These are phyloP conservation scores for Cynopterus sphinx DNA, from an alignment of 2,797 vertebrate species.

Conservation along the genomic window DNA sequence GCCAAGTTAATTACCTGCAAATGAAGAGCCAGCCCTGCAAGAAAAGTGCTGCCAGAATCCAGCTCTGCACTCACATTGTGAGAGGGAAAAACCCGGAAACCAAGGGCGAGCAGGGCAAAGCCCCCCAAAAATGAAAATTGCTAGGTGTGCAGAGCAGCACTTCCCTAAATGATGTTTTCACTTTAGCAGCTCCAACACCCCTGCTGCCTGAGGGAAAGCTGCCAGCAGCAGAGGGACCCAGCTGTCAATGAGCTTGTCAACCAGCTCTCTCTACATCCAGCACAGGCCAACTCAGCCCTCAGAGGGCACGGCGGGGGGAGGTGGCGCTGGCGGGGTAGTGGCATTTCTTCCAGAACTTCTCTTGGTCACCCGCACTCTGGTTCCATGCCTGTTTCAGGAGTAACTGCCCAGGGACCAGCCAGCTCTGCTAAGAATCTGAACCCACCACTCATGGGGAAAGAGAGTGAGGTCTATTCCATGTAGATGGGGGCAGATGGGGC, in stretches of 20 bases:
- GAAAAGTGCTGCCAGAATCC: background rate
- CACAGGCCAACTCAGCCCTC: background rate
- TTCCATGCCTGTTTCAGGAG: background rate
- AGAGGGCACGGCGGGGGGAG: background rate
- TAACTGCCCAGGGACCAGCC: background rate
- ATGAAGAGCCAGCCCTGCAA: background rate
- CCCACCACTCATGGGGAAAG: background rate
- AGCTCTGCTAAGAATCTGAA: background rate
- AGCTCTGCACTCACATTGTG: background rate
- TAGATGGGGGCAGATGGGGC: too few species aligned
- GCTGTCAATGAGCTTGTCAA: background rate
- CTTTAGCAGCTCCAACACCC: background rate
- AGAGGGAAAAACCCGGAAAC: background rate
- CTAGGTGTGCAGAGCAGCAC: background rate
- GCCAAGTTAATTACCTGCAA: constrained; percentile 57
- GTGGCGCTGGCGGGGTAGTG: background rate
- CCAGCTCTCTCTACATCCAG: background rate
- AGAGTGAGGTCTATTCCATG: background rate
- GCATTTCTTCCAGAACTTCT: background rate
- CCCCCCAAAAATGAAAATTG: background rate
- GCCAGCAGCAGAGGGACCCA: background rate
- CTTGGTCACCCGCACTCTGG: too few species aligned
- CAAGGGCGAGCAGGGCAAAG: background rate
- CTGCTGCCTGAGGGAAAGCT: background rate
- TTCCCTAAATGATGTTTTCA: background rate